Conservation (phyloP, 2,888 invertebrate genomes). For the Protophormia terraenovae region DNA sequence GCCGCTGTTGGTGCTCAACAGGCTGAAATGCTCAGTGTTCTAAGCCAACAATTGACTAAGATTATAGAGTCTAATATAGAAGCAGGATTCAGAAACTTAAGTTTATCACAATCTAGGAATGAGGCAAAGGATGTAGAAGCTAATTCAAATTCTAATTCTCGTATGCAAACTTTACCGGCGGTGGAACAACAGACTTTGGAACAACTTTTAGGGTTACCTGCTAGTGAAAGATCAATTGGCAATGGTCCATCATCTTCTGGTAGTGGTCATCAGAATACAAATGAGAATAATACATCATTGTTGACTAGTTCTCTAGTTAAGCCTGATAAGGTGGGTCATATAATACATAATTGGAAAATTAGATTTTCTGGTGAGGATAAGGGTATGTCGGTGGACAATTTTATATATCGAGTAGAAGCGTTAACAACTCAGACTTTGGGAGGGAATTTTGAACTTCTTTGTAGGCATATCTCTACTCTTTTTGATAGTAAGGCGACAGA, state of each 20-base stretch:
- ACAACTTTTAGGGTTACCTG: slow-evolving; percentile 5
- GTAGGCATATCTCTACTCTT: not conserved
- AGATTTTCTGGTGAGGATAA: not conserved
- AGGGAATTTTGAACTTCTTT: not conserved
- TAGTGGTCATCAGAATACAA: too few relatives aligned
- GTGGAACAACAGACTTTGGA: too few relatives aligned
- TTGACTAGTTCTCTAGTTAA: too few relatives aligned
- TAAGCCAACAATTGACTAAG: not conserved
- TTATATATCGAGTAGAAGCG: not conserved
- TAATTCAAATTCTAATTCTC: not conserved
- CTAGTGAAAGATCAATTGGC: not conserved
- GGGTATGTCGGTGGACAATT: slow-evolving; percentile 1
- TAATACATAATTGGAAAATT: slow-evolving; percentile 7
- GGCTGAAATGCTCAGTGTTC: not conserved
- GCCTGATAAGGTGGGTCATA: not conserved
- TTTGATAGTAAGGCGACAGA: not conserved
- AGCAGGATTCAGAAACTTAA: not conserved
- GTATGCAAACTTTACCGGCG: not conserved
- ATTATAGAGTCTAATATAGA: not conserved
- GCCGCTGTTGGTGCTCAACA: not conserved
- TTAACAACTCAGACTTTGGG: not conserved
- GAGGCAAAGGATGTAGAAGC: not conserved
- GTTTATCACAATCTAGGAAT: not conserved
- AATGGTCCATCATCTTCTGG: not conserved
- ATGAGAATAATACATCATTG: too few relatives aligned